A percentile compares a stretch with the other conserved stretches of the same genome.
Evolutionary conservation across 2,113 vertebrate species (phyloP).

Genomic region (Callorhinus ursinus): DNA sequence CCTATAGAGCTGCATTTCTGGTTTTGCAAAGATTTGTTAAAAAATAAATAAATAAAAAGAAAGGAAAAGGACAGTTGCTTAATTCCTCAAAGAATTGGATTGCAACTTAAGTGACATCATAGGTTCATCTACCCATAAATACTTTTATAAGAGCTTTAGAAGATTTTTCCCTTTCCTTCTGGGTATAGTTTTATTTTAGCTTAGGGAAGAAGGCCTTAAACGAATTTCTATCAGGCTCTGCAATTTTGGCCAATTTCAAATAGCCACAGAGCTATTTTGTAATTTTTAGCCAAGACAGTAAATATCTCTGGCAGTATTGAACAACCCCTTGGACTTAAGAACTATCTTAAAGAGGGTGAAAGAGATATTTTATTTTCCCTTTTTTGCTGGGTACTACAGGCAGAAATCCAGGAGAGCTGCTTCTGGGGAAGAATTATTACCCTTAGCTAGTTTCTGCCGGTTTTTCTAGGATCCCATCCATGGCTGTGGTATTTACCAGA

Average conservation of each 20-base stretch:
- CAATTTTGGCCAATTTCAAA: background rate
- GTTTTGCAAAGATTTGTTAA: background rate
- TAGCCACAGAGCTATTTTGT: background rate
- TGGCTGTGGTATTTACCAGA: background rate
- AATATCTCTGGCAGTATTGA: background rate
- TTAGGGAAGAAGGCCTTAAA: background rate
- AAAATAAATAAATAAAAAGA: background rate
- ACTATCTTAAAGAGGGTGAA: background rate
- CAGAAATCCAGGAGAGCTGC: background rate
- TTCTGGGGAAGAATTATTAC: background rate
- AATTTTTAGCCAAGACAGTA: background rate
- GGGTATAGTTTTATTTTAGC: background rate
- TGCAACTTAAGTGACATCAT: background rate
- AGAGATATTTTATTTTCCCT: background rate
- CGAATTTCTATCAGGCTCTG: background rate
- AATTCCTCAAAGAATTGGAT: background rate
- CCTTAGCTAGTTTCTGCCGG: background rate
- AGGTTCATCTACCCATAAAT: background rate
- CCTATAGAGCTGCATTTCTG: background rate
- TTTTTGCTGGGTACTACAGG: background rate
- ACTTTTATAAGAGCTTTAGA: background rate
- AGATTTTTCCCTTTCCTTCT: background rate
- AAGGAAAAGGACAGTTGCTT: background rate
- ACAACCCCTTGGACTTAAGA: background rate
- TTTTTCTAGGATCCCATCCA: background rate